Evolutionary conservation across 2,888 invertebrate genomes (phyloP), one percentile per base, ranked within the genome.

Genomic region (Mesochorus sp.): DNA sequence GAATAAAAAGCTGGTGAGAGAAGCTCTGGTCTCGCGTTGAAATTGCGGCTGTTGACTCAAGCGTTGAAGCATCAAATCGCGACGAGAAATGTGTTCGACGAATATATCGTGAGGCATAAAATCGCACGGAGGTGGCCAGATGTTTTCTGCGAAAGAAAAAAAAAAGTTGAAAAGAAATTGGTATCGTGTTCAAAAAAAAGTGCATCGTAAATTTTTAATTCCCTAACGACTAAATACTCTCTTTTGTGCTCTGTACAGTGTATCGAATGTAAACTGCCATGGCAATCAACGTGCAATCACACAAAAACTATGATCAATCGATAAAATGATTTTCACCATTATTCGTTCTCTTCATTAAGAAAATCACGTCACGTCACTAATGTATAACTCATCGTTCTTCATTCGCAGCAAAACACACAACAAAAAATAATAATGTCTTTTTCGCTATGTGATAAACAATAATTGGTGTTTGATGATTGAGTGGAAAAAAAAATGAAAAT

Each of bases 41-140:
- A 17, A 42, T 17, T 73, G 67, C 51, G 71, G 80, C 53, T 57
- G 57, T 28, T 59, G 66, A 19, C 53, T 76, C 51, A 76, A 47
- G 10, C 51, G 68, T 68, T 28, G 14, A 24, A 68, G 49, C 57
- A 67, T 76, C 31, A 53, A 61, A 49, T 79, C 64, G n/a, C 67
- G 70, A 17, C 68, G 74, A 26, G 71, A 76, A 0, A 53, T 34
- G n/a, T 70, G 61, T 47, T 73, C 76, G 49, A 76, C 80, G 67
- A 82, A 81, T 12, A 72, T 80, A 26, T 82, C 76, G 53, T 75
- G 76, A 19, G 84, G 80, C 76, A 85, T 82, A 47, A 84, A 82
- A 34, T 86, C 83, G 61, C 77, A 81, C 12, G 85, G 82, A 42
- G 86, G 78, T 67, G 87, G 87, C 87, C 87, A 87, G 64, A 86